Base-by-base conservation (phyloP, 2,797 vertebrate species). In the Ceryle rudis region DNA sequence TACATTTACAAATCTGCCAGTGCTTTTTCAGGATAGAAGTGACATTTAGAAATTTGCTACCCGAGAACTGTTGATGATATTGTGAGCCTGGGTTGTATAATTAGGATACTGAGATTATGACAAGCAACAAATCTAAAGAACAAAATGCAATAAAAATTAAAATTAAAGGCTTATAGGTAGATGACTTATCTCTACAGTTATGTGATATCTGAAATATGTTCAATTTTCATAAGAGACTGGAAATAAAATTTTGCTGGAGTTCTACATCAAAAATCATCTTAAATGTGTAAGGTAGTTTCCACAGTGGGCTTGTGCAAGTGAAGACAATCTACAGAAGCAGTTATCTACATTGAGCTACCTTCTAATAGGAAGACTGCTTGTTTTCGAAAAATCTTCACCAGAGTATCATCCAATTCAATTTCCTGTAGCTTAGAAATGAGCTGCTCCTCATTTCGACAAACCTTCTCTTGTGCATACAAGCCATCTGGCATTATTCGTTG, bases 401-500 rank as follows among this genome's bases (percentile, higher is more conserved):
- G 96, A 73, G 97, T 97, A 96, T 99, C 98, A 92, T 99, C 98
- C 77, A 99, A 96, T 74, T 99, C 98, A 73, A 99, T 98, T 97
- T 99, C 99, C 94, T 99, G 99, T 70, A 99, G 99, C 93, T 98
- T 99, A 96, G 99, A 98, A 97, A 99, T 97, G 77, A 99, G 98
- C 95, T 99, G 99, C 96, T 99, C 99, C 97, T 99, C 99, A 52
- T 99, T 99, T 94, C 99, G 99, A 97, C 99, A 99, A 95, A 99
- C 98, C 82, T 99, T 99, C 98, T 99, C 99, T 97, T 99, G 99
- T 93, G 99, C 99, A 75, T 99, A 99, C 20, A 99, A 98, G 90
- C 99, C 99, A 44, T 99, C 99, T 4, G 99, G 99, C 99, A 99
- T 99, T 97, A 98, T 97, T 80, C 99, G 98, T 94, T 99, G 99